Evolutionary conservation across 2,797 vertebrate genomes (phyloP), one percentile per base, ranked within the genome.

Genomic region (Helostoma temminkii): DNA sequence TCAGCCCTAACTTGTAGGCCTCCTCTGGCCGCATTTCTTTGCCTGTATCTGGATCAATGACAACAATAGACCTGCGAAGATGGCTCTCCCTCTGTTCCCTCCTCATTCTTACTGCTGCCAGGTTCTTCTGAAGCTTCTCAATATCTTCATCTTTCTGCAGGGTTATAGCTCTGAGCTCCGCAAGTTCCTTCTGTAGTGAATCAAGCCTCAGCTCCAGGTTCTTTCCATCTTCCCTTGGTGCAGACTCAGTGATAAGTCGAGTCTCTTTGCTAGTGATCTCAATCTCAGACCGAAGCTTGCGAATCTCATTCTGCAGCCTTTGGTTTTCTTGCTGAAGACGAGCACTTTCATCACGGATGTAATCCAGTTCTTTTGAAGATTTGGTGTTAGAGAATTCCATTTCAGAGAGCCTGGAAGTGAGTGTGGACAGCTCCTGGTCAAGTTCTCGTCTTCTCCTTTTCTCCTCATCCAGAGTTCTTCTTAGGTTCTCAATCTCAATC

Each of bases 11-110:
- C 11, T 94, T 94, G 32, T 95, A 97, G 34, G 98, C 98, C 87
- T 99, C 97, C 80, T 98, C 96, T 0, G 98, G 98, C 53, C 94
- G 93, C 95, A 99, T 97, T 89, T 99, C 98, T 19, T 95, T 97
- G 28, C 98, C 97, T 0, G 96, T 93, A 49, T 99, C 97, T 0
- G 98, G 98, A 81, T 99, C 97, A 0, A 99, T 99, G 84, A 99
- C 94, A 6, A 99, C 98, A 0, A 99, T 98, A 56, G 97, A 98
- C 26, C 97, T 94, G 8, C 96, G 94, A 54, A 99, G 91, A 78
- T 99, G 97, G 84, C 97, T 99, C 73, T 99, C 97, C 52, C 97
- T 93, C 85, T 99, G 97, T 64, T 99, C 98, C 54, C 94, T 93
- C 92, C 97, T 98, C 81, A 96, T 92, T 11, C 94, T 95, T 67